These are phyloP conservation scores for Trichonephila clavipes DNA, from an alignment of 1,140 invertebrate species.

Conservation along the genomic window DNA sequence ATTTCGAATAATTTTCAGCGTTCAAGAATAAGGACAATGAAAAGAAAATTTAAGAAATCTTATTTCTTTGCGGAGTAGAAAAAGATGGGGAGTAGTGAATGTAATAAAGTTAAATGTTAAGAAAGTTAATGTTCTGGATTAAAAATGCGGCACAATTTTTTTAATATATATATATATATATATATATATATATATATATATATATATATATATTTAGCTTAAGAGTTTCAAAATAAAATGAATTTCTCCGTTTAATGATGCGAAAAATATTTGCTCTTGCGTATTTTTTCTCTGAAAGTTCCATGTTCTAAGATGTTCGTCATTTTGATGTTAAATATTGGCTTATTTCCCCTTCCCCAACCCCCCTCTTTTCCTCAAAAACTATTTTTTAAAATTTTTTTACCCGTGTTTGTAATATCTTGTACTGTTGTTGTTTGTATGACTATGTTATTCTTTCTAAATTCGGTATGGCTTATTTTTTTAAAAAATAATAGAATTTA, in stretches of 20 bases:
- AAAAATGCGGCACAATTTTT: background rate
- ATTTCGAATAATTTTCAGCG: too few species aligned
- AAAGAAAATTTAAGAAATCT: too few species aligned
- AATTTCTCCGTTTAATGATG: background rate
- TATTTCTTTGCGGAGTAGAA: too few species aligned
- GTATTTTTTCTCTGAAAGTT: background rate
- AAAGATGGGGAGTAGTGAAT: too few species aligned
- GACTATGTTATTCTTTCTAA: too few species aligned
- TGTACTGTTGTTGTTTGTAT: background rate
- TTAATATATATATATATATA: background rate
- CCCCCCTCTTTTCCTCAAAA: background rate
- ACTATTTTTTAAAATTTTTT: background rate
- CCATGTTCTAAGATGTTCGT: background rate
- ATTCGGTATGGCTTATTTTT: too few species aligned
- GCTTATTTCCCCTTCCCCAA: background rate
- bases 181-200: background rate
- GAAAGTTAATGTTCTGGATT: constrained; percentile 10
- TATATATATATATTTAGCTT: background rate
- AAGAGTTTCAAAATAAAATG: background rate
- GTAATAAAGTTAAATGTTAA: background rate
- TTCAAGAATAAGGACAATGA: too few species aligned
- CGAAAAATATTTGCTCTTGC: background rate
- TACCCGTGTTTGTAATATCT: background rate
- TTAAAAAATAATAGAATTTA: too few species aligned
- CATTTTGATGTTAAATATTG: background rate